Evolutionary conservation across 2,888 invertebrate species (phyloP).

Genomic region (Chloroclysta siterata): DNA sequence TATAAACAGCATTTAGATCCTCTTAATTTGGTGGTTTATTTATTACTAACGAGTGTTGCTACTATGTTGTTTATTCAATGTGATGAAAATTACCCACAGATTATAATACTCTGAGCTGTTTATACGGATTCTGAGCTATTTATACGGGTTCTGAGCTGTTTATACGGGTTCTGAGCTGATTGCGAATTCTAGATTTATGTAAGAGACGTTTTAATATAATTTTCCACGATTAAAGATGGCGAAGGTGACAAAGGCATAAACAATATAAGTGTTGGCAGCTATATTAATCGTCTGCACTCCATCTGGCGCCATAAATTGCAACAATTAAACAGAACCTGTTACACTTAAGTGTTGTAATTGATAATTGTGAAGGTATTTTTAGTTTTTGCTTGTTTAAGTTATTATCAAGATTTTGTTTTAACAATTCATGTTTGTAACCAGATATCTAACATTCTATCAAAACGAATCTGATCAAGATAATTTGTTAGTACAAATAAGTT

Average conservation of each 20-base stretch:
- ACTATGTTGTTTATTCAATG: no score
- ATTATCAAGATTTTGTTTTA: constrained; percentile 8
- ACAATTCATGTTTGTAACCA: constrained; percentile 11
- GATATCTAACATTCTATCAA: neutral
- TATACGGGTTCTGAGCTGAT: no score
- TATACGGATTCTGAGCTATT: no score
- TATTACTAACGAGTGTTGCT: no score
- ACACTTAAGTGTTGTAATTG: constrained; percentile 30
- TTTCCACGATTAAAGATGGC: constrained; percentile 3
- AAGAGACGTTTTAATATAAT: no score
- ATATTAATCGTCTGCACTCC: constrained; percentile 16
- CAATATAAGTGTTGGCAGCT: constrained; percentile 16
- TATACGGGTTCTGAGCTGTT: no score
- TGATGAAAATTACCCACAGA: no score
- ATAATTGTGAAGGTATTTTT: constrained; percentile 28
- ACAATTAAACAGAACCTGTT: constrained; percentile 26
- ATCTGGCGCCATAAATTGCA: constrained; percentile 26
- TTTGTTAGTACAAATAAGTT: no score
- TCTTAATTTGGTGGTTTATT: neutral
- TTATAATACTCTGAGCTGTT: no score
- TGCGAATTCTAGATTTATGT: no score
- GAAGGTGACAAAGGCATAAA: constrained; percentile 14
- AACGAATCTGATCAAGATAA: neutral
- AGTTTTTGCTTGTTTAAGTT: constrained; percentile 10
- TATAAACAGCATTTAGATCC: neutral